Conservation (phyloP, 2,888 invertebrate genomes). For the Aquatica leii region DNA sequence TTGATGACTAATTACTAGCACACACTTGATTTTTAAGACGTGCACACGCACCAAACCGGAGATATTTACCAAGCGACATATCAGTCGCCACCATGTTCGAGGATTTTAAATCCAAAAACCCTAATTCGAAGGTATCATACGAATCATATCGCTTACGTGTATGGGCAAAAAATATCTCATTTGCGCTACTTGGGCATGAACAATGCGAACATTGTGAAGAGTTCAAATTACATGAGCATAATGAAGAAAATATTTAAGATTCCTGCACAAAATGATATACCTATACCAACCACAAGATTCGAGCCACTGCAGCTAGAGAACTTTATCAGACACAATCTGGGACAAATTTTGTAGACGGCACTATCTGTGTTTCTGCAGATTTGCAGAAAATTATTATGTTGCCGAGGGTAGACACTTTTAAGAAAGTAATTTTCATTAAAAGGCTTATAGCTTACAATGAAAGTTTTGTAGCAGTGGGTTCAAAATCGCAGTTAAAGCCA, state of each 20-base stretch:
- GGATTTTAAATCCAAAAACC: slow-evolving; percentile 21
- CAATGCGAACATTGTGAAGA: slow-evolving; percentile 35
- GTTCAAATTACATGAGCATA: slow-evolving; percentile 18
- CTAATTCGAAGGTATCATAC: slow-evolving; percentile 24
- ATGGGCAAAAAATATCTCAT: slow-evolving; percentile 32
- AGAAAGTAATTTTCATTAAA: slow-evolving; percentile 18
- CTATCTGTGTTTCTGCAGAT: slow-evolving; percentile 29
- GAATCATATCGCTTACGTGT: slow-evolving; percentile 25
- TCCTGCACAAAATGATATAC: too few species aligned
- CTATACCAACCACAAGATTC: too few species aligned
- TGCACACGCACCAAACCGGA: slow-evolving; percentile 17
- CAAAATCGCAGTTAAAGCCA: neutral
- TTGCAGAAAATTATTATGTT: slow-evolving; percentile 26
- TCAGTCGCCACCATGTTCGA: slow-evolving; percentile 6
- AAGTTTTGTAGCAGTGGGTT: slow-evolving; percentile 21
- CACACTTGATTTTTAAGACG: too few species aligned
- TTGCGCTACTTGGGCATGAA: slow-evolving; percentile 35
- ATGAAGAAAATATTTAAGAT: slow-evolving; percentile 7
- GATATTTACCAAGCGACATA: slow-evolving; percentile 20
- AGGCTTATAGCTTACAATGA: slow-evolving; percentile 19
- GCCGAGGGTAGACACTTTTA: slow-evolving; percentile 23
- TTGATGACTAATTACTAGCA: too few species aligned
- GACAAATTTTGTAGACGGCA: too few species aligned
- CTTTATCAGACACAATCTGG: too few species aligned
- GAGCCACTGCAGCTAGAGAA: too few species aligned